phyloP scores from a whole-genome alignment of 2,797 vertebrate genomes.

The Ceryle rudis region DNA sequence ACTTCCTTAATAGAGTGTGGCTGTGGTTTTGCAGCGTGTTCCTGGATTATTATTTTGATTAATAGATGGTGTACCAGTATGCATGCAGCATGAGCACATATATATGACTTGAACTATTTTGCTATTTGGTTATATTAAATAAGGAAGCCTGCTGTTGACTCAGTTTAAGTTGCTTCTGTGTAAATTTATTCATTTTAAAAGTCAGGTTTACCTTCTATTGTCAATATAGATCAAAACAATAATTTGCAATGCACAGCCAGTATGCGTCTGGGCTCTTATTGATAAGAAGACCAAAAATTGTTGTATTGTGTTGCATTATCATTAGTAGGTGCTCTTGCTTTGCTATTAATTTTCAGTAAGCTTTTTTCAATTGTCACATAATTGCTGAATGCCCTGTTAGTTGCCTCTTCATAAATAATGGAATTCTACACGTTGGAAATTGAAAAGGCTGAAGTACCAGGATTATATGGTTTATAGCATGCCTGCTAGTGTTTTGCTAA shows the following conservation, averaged over 20 bases:
- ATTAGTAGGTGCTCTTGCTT: not conserved
- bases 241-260: slow-evolving; percentile 31
- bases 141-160: not conserved
- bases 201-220: not conserved
- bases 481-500: not conserved
- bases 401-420: not conserved
- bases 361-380: not conserved
- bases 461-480: not conserved
- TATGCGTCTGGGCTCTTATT: not conserved
- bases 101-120: not conserved
- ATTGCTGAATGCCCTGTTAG: slow-evolving; percentile 22
- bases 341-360: not conserved
- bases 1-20: not conserved
- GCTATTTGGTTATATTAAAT: not conserved
- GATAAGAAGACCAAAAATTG: slow-evolving; percentile 10
- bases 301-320: not conserved
- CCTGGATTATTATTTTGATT: not conserved
- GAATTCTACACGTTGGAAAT: not conserved
- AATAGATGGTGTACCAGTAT: not conserved
- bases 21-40: not conserved
- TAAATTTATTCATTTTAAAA: slow-evolving; percentile 21
- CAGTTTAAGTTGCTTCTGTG: not conserved
- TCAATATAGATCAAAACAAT: slow-evolving; percentile 48
- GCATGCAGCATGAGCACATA: not conserved
- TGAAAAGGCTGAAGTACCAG: not conserved